Conservation (phyloP, 1,140 invertebrate genomes). For the Leptinotarsa undecemlineata region DNA sequence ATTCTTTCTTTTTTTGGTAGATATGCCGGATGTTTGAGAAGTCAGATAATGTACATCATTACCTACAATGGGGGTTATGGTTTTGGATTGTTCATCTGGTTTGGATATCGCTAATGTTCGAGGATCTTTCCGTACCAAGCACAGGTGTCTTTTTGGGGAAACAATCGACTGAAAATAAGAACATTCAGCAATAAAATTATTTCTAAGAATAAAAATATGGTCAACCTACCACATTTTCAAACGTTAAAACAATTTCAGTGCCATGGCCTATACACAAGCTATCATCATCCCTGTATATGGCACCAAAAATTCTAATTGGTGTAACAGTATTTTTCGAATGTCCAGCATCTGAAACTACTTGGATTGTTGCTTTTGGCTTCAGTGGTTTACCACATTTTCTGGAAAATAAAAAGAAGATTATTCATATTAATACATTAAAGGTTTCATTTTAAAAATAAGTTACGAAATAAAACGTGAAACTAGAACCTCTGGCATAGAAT, state of each 20-base stretch:
- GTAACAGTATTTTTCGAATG: conserved; percentile 58
- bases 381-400: conserved; percentile 68
- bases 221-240: conserved; percentile 66
- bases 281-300: conserved; percentile 56
- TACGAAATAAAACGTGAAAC: too few relatives aligned
- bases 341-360: conserved; percentile 64
- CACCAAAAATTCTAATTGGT: conserved; percentile 61
- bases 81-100: conserved; percentile 54
- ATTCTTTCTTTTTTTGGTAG: conserved; percentile 56
- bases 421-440: background rate
- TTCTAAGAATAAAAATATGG: conserved; percentile 3
- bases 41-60: conserved; percentile 58
- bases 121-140: conserved; percentile 60
- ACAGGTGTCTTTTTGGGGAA: conserved; percentile 59
- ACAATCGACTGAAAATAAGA: background rate
- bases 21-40: conserved; percentile 47
- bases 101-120: conserved; percentile 51
- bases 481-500: too few relatives aligned
- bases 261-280: conserved; percentile 65
- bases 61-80: conserved; percentile 56
- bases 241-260: conserved; percentile 58
- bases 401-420: conserved; percentile 21
- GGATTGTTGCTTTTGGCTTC: conserved; percentile 72
- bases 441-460: too few relatives aligned
- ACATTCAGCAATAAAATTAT: too few relatives aligned